Evolutionary conservation across 2,113 vertebrate species (phyloP).

Genomic region (Sakesphorus luctuosus): DNA sequence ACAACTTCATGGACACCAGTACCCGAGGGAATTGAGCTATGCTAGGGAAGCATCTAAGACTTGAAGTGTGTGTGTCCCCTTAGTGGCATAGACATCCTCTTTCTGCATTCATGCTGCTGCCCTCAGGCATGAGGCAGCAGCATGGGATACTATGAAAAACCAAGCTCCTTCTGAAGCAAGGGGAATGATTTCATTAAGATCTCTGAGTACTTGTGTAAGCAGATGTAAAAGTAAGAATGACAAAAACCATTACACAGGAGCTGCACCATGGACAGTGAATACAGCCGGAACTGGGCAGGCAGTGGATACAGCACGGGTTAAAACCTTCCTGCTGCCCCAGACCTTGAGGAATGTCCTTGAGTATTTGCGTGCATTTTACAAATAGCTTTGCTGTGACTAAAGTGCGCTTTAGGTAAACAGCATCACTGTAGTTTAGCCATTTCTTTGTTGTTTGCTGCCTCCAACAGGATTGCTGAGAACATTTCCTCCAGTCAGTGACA

Average conservation of each 20-base stretch:
- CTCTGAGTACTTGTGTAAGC: not conserved
- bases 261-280: accelerated
- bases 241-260: not conserved
- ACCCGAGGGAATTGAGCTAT: not conserved
- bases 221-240: not conserved
- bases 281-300: not conserved
- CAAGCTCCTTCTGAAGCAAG: not conserved
- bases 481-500: not conserved
- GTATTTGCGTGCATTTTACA: not conserved
- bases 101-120: not conserved
- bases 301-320: not conserved
- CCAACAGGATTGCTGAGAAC: slow-evolving; percentile 70
- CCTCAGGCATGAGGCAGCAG: not conserved
- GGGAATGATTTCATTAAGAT: not conserved
- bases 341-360: not conserved
- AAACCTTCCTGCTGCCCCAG: not conserved
- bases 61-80: not conserved
- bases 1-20: not conserved
- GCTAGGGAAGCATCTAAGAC: not conserved
- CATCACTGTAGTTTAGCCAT: not conserved
- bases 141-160: not conserved
- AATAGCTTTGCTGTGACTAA: not conserved
- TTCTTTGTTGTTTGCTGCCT: slow-evolving; percentile 78
- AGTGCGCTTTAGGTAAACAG: not conserved
- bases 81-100: not conserved